These are phyloP conservation scores for Miniopterus natalensis DNA, from an alignment of 2,113 vertebrate genomes.

Conservation along the genomic window DNA sequence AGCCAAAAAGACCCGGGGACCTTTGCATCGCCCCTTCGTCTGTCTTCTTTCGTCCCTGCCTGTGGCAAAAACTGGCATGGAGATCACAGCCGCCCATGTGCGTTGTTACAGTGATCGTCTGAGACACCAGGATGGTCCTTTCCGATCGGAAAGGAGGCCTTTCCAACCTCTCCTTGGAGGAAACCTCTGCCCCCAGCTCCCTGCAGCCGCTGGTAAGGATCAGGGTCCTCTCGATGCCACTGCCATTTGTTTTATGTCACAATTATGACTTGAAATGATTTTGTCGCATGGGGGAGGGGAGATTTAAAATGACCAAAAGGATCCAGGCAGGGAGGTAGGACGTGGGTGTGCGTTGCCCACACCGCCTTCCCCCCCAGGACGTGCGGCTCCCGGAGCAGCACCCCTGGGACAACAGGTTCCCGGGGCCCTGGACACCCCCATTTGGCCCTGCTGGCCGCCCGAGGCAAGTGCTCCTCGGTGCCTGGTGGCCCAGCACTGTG, in stretches of 20 bases:
- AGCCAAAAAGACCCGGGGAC: rapidly evolving
- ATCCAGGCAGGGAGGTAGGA: not conserved
- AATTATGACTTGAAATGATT: not conserved
- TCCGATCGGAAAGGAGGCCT: too few species aligned
- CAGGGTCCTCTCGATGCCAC: too few species aligned
- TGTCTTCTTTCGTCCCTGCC: not conserved
- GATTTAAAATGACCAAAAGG: not conserved
- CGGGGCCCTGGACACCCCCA: not conserved
- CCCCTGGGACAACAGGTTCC: not conserved
- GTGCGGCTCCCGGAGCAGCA: too few species aligned
- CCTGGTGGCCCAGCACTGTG: not conserved
- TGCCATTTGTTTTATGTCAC: not conserved
- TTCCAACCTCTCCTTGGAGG: not conserved
- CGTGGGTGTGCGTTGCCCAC: rapidly evolving
- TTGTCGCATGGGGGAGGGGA: not conserved
- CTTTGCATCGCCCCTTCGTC: not conserved
- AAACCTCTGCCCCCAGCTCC: not conserved
- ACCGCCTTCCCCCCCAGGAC: rapidly evolving
- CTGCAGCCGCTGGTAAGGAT: rapidly evolving
- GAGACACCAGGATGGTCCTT: not conserved
- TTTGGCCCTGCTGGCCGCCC: not conserved
- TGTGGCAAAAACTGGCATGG: not conserved
- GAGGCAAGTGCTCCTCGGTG: not conserved
- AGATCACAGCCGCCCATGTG: rapidly evolving
- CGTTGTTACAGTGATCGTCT: rapidly evolving